Conservation (phyloP, 2,888 invertebrate species). For the Sarcophaga rosellei region DNA sequence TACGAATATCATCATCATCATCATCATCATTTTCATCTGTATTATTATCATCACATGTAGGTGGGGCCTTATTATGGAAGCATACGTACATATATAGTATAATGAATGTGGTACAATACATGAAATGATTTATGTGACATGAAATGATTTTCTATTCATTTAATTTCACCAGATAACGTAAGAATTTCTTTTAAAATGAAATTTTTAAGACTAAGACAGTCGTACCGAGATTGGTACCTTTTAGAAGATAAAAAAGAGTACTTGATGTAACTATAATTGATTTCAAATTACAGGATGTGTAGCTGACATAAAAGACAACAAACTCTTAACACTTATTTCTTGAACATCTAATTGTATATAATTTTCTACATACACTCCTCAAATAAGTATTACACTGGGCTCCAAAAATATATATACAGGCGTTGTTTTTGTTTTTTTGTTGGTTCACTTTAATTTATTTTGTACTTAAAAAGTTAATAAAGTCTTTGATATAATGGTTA, state of each 20-base stretch:
- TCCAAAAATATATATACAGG: no score
- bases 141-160: no score
- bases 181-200: background rate
- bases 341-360: background rate
- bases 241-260: no score
- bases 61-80: background rate
- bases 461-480: no score
- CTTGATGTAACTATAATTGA: no score
- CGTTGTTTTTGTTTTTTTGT: no score
- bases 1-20: background rate
- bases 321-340: background rate
- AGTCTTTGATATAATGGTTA: no score
- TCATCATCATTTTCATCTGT: background rate
- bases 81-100: background rate
- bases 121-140: slow-evolving; percentile 23
- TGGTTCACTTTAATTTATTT: no score
- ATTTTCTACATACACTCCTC: background rate
- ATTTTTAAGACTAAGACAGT: background rate
- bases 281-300: no score
- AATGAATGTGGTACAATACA: background rate
- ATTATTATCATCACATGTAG: background rate
- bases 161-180: slow-evolving; percentile 22
- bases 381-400: background rate
- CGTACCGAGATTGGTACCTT: no score
- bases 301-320: no score